These are phyloP conservation scores for Philhelius pedissequus DNA, from an alignment of 2,888 invertebrate species.

Conservation along the genomic window DNA sequence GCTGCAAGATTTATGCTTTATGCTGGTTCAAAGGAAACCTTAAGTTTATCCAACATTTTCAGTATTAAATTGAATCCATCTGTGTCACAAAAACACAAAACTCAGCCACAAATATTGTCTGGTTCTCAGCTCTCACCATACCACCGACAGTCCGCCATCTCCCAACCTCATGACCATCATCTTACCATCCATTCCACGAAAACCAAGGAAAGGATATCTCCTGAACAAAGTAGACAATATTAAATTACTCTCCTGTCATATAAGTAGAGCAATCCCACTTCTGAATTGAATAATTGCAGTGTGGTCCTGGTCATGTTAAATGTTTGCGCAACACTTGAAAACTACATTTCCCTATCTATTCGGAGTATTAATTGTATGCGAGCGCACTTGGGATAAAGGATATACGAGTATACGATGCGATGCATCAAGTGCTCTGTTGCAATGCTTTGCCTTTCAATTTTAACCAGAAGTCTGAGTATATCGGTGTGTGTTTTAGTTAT, in stretches of 20 bases:
- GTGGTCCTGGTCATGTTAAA: conserved; percentile 67
- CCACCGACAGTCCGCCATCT: neutral
- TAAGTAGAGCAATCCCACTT: conserved; percentile 41
- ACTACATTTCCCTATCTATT: conserved; percentile 55
- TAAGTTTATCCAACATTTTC: conserved; percentile 49
- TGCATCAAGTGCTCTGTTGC: conserved; percentile 36
- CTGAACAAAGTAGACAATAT: conserved; percentile 53
- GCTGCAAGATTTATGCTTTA: conserved; percentile 31
- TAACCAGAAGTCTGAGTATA: neutral
- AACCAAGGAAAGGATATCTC: neutral
- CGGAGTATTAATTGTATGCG: conserved; percentile 56
- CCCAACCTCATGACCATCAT: no score
- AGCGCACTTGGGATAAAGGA: conserved; percentile 38
- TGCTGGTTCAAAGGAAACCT: conserved; percentile 4
- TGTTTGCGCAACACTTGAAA: conserved; percentile 68
- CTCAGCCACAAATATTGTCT: neutral
- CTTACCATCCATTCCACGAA: neutral
- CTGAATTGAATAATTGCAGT: conserved; percentile 64
- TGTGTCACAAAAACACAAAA: conserved; percentile 10
- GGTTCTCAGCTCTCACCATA: neutral
- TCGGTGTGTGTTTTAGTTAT: neutral
- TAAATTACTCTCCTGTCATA: conserved; percentile 59
- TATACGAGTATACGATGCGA: neutral
- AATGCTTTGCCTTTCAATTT: neutral
- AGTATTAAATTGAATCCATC: conserved; percentile 49